Evolutionary conservation across 2,888 invertebrate species (phyloP).

Genomic region (Andrena minutula): DNA sequence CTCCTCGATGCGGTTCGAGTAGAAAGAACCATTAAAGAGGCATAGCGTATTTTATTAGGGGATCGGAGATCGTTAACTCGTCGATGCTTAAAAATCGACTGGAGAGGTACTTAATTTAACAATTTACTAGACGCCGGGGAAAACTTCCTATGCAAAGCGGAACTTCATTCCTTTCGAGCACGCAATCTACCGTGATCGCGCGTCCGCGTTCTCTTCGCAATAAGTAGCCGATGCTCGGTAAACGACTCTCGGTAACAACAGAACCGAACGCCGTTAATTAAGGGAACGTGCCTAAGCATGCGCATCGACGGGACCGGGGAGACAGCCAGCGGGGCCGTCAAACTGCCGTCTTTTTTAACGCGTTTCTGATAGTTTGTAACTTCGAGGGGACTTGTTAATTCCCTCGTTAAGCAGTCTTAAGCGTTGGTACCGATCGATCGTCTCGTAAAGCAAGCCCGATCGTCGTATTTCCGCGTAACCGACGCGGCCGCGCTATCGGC

Average conservation of each 20-base stretch:
- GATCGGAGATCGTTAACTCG: constrained; percentile 23
- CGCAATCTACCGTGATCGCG: neutral
- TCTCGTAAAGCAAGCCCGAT: constrained; percentile 62
- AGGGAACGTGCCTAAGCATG: neutral
- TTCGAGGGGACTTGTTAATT: constrained; percentile 43
- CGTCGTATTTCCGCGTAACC: constrained; percentile 64
- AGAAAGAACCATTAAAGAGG: neutral
- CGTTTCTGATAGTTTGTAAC: constrained; percentile 34
- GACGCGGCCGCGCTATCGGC: constrained; percentile 48
- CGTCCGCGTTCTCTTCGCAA: neutral
- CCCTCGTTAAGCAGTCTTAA: constrained; percentile 55
- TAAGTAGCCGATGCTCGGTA: neutral
- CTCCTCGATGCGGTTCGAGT: neutral
- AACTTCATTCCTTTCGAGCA: neutral
- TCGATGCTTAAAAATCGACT: neutral
- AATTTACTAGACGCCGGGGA: neutral
- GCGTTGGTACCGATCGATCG: constrained; percentile 58
- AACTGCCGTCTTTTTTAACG: constrained; percentile 22
- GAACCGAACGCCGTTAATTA: constrained; percentile 5
- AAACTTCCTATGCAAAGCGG: neutral
- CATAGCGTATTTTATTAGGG: constrained; percentile 17
- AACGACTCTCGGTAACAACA: neutral
- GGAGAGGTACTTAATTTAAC: constrained; percentile 10
- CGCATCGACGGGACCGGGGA: neutral
- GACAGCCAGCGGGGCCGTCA: neutral